phyloP scores from a whole-genome alignment of 92 coral and sea anemone species.

The Meandrina meandrites region DNA sequence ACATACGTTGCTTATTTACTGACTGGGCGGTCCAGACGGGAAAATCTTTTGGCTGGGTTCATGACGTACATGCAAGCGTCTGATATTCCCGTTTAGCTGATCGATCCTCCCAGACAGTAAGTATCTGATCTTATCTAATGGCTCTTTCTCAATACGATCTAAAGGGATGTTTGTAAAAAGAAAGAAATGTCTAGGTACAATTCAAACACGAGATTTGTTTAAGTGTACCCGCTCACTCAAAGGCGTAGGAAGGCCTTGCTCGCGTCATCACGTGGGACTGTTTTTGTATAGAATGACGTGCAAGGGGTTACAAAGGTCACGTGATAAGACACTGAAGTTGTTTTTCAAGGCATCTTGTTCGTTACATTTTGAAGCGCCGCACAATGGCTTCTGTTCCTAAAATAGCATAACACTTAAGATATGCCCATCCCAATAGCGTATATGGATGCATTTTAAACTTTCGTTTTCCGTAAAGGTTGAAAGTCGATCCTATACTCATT shows the following conservation, averaged over 20 bases:
- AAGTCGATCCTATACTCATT: not conserved
- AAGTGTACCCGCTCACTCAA: not conserved
- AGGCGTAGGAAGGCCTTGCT: not conserved
- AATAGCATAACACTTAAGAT: conserved; percentile 9
- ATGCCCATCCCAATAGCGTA: not conserved
- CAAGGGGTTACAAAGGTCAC: not conserved
- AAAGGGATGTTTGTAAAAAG: not conserved
- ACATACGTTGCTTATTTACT: not conserved
- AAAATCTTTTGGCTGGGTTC: not conserved
- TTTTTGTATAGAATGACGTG: not conserved
- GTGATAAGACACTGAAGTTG: not conserved
- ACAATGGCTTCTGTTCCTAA: not conserved
- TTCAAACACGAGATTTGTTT: not conserved
- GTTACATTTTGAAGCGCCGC: not conserved
- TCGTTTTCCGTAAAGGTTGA: not conserved
- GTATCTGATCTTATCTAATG: not conserved
- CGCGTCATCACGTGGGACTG: not conserved
- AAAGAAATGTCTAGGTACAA: not conserved
- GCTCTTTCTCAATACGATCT: not conserved
- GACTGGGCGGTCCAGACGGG: not conserved
- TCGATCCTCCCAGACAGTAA: not conserved
- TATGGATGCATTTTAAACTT: not conserved
- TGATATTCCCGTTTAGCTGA: not conserved
- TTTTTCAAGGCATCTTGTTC: not conserved
- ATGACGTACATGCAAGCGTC: not conserved